Conservation (phyloP, 1,140 invertebrate genomes). For the Neodiprion fabricii region DNA sequence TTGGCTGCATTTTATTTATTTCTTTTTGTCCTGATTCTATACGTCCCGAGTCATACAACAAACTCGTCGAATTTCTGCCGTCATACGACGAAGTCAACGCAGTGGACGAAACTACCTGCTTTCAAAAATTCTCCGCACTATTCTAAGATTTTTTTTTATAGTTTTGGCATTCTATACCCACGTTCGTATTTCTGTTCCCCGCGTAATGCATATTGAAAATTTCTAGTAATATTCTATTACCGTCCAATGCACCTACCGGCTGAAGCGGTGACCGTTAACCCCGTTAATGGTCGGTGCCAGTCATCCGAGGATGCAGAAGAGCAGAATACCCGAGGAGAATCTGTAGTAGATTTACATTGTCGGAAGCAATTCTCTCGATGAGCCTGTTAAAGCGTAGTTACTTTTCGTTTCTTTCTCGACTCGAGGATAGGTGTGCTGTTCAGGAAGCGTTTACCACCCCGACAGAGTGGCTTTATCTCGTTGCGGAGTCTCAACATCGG, state of each 20-base stretch:
- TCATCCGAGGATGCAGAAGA: background rate
- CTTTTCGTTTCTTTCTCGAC: too few relatives aligned
- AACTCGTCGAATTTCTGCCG: too few relatives aligned
- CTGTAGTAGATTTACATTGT: background rate
- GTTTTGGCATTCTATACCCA: too few relatives aligned
- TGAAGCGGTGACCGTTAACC: background rate
- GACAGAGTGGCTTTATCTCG: background rate
- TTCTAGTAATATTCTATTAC: background rate
- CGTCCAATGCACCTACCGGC: background rate
- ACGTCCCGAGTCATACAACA: too few relatives aligned
- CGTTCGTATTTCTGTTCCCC: too few relatives aligned
- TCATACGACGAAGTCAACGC: too few relatives aligned
- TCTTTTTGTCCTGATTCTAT: too few relatives aligned
- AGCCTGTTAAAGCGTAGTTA: background rate
- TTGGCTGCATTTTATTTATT: too few relatives aligned
- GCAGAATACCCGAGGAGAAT: background rate
- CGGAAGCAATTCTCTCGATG: conserved; percentile 2
- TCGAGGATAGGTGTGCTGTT: background rate
- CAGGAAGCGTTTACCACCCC: background rate
- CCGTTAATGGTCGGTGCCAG: background rate
- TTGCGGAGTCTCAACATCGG: background rate
- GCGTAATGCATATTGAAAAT: background rate
- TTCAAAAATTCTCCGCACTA: too few relatives aligned
- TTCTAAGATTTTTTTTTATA: too few relatives aligned
- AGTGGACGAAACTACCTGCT: too few relatives aligned